Conservation (phyloP, 92 coral and sea anemone genomes). For the Porites cylindrica region DNA sequence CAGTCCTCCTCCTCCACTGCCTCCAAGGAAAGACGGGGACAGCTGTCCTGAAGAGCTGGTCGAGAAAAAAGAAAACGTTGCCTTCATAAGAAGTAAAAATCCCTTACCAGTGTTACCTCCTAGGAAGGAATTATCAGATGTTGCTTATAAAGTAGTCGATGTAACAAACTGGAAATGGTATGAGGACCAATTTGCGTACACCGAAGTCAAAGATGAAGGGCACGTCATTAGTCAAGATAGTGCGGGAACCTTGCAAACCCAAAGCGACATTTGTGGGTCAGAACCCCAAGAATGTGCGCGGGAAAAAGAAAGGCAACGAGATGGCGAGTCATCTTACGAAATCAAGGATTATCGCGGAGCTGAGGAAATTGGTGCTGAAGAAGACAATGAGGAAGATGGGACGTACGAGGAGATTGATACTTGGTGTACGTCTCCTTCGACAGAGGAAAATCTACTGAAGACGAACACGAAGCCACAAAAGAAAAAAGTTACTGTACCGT, state of each 20-base stretch:
- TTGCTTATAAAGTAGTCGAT: conserved; percentile 20
- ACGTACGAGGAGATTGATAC: conserved; percentile 10
- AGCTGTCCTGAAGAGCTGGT: neutral
- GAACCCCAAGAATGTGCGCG: neutral
- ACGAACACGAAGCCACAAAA: neutral
- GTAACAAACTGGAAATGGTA: conserved; percentile 19
- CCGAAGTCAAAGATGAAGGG: conserved; percentile 8
- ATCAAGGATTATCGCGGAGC: neutral
- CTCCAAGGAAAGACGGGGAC: neutral
- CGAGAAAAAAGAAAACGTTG: neutral
- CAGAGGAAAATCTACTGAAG: too few species aligned
- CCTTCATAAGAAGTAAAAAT: neutral
- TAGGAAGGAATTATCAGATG: neutral
- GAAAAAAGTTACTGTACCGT: neutral
- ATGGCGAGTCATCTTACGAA: neutral
- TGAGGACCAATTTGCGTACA: neutral
- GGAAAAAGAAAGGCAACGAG: neutral
- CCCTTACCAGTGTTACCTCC: conserved; percentile 22
- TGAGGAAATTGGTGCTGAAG: neutral
- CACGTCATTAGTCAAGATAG: neutral
- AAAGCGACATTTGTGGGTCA: too few species aligned
- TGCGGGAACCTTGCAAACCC: too few species aligned
- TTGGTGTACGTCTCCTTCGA: neutral
- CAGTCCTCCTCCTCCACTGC: neutral
- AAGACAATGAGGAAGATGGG: conserved; percentile 5